phyloP scores from a whole-genome alignment of 2,888 invertebrate genomes.

The Odontocerum albicorne region DNA sequence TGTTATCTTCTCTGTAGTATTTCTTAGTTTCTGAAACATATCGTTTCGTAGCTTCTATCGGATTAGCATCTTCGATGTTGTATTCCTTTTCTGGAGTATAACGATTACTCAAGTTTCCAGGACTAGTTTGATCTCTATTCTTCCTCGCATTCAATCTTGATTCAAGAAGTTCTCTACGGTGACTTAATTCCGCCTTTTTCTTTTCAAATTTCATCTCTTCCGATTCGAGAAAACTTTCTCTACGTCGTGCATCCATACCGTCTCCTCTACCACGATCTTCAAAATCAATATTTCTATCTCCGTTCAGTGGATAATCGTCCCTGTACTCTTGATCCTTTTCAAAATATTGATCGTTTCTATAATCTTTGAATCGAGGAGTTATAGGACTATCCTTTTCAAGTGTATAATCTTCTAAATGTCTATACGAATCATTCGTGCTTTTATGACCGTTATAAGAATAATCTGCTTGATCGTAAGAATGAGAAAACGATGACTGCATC shows the following conservation, averaged over 20 bases:
- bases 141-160: conserved; percentile 70
- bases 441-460: conserved; percentile 55
- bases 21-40: conserved; percentile 60
- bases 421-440: conserved; percentile 52
- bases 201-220: conserved; percentile 45
- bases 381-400: conserved; percentile 62
- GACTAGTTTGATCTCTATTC: conserved; percentile 46
- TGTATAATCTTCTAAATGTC: conserved; percentile 47
- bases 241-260: conserved; percentile 65
- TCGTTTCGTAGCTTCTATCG: conserved; percentile 57
- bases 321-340: conserved; percentile 57
- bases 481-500: conserved; percentile 41
- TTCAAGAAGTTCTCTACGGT: conserved; percentile 73
- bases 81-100: conserved; percentile 55
- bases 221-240: conserved; percentile 49
- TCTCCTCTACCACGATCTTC: conserved; percentile 62
- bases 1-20: conserved; percentile 58
- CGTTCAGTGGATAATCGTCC: conserved; percentile 46
- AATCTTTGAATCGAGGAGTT: conserved; percentile 63
- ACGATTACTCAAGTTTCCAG: conserved; percentile 51
- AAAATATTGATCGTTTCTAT: conserved; percentile 56
- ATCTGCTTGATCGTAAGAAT: conserved; percentile 45
- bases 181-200: conserved; percentile 65
- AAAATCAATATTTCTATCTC: conserved; percentile 45
- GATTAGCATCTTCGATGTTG: conserved; percentile 51